A percentile compares a stretch with the other conserved stretches of the same genome.
phyloP scores from a whole-genome alignment of 2,797 vertebrate species.

The Onychomys arenicola region DNA sequence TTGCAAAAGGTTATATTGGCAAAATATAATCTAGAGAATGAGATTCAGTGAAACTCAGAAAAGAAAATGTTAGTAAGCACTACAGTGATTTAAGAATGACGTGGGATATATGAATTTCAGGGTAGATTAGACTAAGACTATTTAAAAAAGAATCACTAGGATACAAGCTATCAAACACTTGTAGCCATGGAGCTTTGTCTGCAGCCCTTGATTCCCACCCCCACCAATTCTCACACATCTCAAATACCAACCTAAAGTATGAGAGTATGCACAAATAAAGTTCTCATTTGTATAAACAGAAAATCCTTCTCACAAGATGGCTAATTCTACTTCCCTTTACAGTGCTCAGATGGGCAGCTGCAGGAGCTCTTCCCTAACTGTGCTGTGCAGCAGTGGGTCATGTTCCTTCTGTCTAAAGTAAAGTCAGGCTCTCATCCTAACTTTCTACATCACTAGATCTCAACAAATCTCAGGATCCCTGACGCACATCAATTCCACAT shows the following conservation, averaged over 20 bases:
- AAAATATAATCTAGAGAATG: not conserved
- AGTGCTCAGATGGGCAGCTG: not conserved
- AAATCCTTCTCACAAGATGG: not conserved
- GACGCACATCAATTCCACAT: constrained; percentile 13
- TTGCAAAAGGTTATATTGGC: not conserved
- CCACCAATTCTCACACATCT: not conserved
- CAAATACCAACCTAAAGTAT: not conserved
- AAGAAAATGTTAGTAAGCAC: not conserved
- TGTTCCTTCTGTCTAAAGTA: constrained; percentile 11
- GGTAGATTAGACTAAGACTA: not conserved
- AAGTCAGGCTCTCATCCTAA: not conserved
- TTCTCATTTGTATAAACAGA: not conserved
- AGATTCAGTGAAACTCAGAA: not conserved
- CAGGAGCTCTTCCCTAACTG: not conserved
- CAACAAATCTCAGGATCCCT: constrained; percentile 16
- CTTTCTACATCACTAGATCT: not conserved
- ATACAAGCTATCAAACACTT: not conserved
- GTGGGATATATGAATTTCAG: not conserved
- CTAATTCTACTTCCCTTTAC: not conserved
- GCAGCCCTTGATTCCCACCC: not conserved
- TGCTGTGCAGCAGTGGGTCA: not conserved
- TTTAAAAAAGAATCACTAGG: not conserved
- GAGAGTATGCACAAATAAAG: not conserved
- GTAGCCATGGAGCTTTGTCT: not conserved
- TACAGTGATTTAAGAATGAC: not conserved